These are phyloP conservation scores for Cololabis saira DNA, from an alignment of 2,113 vertebrate genomes.

Conservation along the genomic window DNA sequence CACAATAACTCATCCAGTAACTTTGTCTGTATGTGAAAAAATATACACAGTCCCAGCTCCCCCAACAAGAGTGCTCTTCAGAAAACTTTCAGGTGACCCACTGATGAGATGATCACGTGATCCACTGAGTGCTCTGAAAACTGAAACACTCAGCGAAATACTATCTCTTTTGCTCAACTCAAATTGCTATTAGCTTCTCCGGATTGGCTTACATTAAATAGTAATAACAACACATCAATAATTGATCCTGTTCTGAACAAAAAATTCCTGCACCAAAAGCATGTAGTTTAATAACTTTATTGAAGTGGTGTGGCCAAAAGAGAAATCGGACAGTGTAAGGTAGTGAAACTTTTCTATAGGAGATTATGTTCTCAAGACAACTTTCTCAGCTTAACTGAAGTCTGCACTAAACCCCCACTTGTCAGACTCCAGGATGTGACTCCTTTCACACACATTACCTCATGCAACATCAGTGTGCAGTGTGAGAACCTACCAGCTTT, in stretches of 20 bases:
- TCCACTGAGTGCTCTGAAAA: conserved; percentile 60
- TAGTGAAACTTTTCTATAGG: not conserved
- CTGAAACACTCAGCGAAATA: conserved; percentile 65
- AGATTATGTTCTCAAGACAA: not conserved
- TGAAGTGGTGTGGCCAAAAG: not conserved
- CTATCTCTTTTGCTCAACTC: conserved; percentile 50
- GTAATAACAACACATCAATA: conserved; percentile 63
- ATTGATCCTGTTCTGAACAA: conserved; percentile 33
- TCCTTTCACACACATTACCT: too few species aligned
- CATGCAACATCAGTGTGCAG: conserved; percentile 2
- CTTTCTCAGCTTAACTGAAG: not conserved
- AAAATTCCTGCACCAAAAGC: conserved; percentile 15
- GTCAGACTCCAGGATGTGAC: too few species aligned
- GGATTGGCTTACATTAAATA: conserved; percentile 58
- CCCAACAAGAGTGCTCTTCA: conserved; percentile 54
- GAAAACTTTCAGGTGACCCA: conserved; percentile 29
- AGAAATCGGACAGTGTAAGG: not conserved
- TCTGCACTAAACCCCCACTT: too few species aligned
- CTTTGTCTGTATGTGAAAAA: not conserved
- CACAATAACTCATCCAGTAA: conserved; percentile 22
- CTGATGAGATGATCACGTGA: conserved; percentile 43
- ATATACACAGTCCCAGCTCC: conserved; percentile 25
- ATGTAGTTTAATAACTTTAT: conserved; percentile 17
- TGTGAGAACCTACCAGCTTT: conserved; percentile 83
- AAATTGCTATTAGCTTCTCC: conserved; percentile 50